phyloP scores from a whole-genome alignment of 2,113 vertebrate genomes.

The Salvelinus alpinus region DNA sequence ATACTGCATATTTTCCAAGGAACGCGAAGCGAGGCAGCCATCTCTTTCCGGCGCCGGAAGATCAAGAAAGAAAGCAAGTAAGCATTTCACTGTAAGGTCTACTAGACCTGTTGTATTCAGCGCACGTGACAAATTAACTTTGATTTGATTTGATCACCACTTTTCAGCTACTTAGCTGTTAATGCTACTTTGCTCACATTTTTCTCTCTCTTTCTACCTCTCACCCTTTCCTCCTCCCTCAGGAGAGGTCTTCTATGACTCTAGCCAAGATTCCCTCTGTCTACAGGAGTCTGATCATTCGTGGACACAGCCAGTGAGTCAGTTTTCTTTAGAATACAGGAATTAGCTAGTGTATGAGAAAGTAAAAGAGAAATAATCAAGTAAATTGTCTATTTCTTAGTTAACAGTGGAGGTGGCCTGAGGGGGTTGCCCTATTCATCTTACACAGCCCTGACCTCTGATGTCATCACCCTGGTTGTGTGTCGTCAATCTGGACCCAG shows the following conservation, averaged over 20 bases:
- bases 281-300: constrained; percentile 83
- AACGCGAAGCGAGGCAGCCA: no score
- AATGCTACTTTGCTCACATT: no score
- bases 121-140: no score
- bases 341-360: no score
- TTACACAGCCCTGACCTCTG: constrained; percentile 80
- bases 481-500: no score
- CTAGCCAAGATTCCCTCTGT: constrained; percentile 68
- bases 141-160: neutral
- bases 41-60: no score
- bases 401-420: constrained; percentile 81
- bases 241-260: constrained; percentile 88
- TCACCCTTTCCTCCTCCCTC: constrained; percentile 21
- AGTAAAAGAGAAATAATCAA: no score
- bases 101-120: no score
- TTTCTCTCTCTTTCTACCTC: neutral
- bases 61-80: no score
- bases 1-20: no score
- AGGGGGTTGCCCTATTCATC: constrained; percentile 78
- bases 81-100: no score
- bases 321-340: neutral
- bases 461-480: neutral
- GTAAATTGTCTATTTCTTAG: neutral
- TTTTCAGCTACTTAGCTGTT: neutral
- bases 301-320: constrained; percentile 79